Percentiles rank a stretch among this genome's conserved stretches.
Evolutionary conservation across 2,113 vertebrate genomes (phyloP).

Genomic region (Cercopithecus mona): DNA sequence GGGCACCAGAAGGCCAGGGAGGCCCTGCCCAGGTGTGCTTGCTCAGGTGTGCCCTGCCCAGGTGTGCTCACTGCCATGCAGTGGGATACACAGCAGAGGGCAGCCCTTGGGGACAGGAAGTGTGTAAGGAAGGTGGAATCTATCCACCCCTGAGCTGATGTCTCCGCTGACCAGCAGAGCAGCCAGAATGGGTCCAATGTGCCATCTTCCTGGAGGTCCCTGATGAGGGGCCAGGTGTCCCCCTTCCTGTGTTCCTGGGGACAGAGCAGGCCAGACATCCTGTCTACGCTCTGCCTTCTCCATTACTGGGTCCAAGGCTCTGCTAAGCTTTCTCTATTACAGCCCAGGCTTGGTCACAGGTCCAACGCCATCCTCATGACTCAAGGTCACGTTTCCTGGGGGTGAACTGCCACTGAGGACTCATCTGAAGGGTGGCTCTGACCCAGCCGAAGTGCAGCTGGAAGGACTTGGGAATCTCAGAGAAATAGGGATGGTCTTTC

Average conservation of each 20-base stretch:
- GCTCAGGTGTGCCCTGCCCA: not conserved
- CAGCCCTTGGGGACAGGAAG: too few relatives aligned
- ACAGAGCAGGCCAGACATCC: fast-evolving
- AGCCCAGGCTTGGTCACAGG: not conserved
- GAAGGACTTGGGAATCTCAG: too few relatives aligned
- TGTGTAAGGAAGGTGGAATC: not conserved
- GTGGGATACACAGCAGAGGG: not conserved
- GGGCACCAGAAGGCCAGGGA: not conserved
- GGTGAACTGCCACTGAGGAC: not conserved
- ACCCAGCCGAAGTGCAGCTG: not conserved
- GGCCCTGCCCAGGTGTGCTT: not conserved
- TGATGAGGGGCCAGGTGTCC: not conserved
- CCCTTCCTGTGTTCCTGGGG: not conserved
- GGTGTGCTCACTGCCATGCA: not conserved
- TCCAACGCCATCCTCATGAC: not conserved
- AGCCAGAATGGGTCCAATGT: not conserved
- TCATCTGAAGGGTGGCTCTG: not conserved
- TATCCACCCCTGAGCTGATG: too few relatives aligned
- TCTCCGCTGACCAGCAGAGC: not conserved
- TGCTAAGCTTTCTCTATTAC: too few relatives aligned
- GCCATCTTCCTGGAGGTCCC: not conserved
- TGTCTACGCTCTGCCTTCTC: not conserved
- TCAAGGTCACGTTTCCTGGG: not conserved
- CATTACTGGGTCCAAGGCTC: not conserved
- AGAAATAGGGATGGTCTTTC: not conserved